Percentiles rank a stretch among this genome's conserved stretches.
phyloP scores from a whole-genome alignment of 2,113 vertebrate species.

The Tiliqua scincoides region DNA sequence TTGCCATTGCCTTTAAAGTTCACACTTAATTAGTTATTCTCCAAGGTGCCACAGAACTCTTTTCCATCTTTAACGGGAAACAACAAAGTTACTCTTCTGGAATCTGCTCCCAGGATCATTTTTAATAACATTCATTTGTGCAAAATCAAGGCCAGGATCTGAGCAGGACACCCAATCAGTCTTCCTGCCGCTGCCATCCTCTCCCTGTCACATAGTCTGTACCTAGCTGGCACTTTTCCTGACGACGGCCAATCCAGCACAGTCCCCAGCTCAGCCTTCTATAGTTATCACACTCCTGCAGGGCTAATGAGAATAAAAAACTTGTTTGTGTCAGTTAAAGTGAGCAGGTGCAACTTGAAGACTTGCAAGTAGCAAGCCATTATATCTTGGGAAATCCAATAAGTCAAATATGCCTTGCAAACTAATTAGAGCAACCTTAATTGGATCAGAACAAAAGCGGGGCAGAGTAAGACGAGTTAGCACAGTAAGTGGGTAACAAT shows the following conservation, averaged over 20 bases:
- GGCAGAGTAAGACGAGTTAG: conserved; percentile 34
- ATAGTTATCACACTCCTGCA: not conserved
- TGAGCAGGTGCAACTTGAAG: conserved; percentile 18
- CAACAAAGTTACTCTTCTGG: not conserved
- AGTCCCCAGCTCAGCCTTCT: not conserved
- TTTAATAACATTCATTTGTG: conserved; percentile 7
- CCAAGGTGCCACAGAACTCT: not conserved
- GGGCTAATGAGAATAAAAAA: not conserved
- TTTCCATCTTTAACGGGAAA: not conserved
- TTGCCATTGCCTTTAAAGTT: not conserved
- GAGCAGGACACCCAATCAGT: conserved; percentile 14
- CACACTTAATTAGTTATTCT: not conserved
- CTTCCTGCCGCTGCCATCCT: not conserved
- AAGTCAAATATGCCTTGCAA: not conserved
- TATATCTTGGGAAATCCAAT: conserved; percentile 41
- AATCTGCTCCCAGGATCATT: not conserved
- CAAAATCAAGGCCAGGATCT: not conserved
- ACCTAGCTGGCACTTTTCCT: not conserved
- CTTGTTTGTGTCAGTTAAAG: conserved; percentile 2
- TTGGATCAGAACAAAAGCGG: conserved; percentile 15
- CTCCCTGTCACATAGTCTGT: conserved; percentile 4
- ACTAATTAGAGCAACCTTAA: conserved; percentile 30
- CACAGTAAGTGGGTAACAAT: conserved; percentile 25
- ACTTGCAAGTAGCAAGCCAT: conserved; percentile 22
- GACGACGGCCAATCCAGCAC: not conserved